These are phyloP conservation scores for Bilobella aurantiaca DNA, from an alignment of 1,140 invertebrate genomes.

Conservation along the genomic window DNA sequence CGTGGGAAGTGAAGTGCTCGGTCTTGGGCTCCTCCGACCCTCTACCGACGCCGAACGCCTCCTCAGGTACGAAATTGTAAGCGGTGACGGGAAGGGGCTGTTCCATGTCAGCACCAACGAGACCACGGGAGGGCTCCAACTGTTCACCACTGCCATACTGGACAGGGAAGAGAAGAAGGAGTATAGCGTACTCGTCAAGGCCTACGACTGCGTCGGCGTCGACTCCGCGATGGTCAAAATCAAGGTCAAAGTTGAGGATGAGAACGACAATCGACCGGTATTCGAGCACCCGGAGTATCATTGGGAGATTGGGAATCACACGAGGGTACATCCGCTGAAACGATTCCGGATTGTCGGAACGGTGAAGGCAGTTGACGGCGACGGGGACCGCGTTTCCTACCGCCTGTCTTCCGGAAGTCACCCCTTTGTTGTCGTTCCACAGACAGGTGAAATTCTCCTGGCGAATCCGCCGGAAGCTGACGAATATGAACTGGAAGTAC, in stretches of 20 bases:
- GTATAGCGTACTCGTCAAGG: constrained; percentile 63
- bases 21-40: constrained; percentile 42
- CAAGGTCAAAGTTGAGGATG: constrained; percentile 61
- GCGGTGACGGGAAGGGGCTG: constrained; percentile 55
- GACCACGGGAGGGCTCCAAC: constrained; percentile 48
- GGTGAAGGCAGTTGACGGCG: constrained; percentile 69
- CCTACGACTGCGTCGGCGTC: constrained; percentile 58
- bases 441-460: constrained; percentile 76
- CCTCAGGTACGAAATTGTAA: constrained; percentile 63
- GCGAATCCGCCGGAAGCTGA: constrained; percentile 53
- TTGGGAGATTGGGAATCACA: constrained; percentile 49
- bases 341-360: constrained; percentile 66
- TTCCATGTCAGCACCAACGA: constrained; percentile 58
- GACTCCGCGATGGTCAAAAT: constrained; percentile 63
- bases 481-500: constrained; percentile 50
- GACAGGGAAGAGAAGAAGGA: constrained; percentile 55
- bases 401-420: constrained; percentile 64
- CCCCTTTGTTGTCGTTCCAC: constrained; percentile 72
- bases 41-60: constrained; percentile 46
- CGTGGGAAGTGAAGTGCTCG: constrained; percentile 54
- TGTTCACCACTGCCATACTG: constrained; percentile 59
- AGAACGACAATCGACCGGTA: constrained; percentile 47
- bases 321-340: constrained; percentile 36
- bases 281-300: constrained; percentile 33
- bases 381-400: constrained; percentile 77